Percentiles rank a stretch among this genome's conserved stretches.
These are phyloP conservation scores for Chirona hameri DNA, from an alignment of 2,888 invertebrate genomes.

Conservation along the genomic window DNA sequence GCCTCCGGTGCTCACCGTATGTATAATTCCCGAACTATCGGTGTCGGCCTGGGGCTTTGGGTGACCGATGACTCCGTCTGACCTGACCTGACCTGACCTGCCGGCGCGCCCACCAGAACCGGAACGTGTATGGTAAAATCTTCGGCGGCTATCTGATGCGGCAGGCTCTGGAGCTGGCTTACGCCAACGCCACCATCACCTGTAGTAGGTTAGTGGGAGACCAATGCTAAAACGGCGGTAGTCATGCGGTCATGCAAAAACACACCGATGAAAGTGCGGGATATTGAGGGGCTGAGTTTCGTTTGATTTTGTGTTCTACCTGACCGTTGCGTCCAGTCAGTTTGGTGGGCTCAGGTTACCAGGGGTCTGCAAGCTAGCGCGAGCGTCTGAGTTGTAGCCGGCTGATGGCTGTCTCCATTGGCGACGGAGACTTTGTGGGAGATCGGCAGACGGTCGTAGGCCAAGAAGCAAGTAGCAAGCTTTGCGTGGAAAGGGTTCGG, in stretches of 20 bases:
- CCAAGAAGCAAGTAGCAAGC: too few species aligned
- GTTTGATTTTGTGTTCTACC: too few species aligned
- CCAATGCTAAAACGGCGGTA: neutral
- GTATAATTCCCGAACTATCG: neutral
- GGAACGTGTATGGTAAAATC: conserved; percentile 69
- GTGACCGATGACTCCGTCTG: neutral
- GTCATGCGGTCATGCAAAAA: too few species aligned
- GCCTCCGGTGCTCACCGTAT: neutral
- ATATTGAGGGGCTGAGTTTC: neutral
- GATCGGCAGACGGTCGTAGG: too few species aligned
- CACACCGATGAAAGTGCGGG: too few species aligned
- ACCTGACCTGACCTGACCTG: conserved; percentile 5
- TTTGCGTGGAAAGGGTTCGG: too few species aligned
- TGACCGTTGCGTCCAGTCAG: too few species aligned
- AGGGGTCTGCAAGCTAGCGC: too few species aligned
- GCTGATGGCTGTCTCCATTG: too few species aligned
- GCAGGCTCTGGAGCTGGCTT: conserved; percentile 66
- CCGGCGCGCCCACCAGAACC: neutral
- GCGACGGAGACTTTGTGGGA: too few species aligned
- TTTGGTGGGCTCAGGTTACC: too few species aligned
- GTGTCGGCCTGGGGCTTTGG: neutral
- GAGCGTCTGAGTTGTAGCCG: too few species aligned
- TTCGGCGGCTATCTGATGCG: conserved; percentile 80
- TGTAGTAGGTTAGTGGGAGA: neutral
- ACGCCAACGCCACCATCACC: conserved; percentile 57